A percentile compares a stretch with the other conserved stretches of the same genome.
phyloP scores from a whole-genome alignment of 2,797 vertebrate species.

The Picus viridis region DNA sequence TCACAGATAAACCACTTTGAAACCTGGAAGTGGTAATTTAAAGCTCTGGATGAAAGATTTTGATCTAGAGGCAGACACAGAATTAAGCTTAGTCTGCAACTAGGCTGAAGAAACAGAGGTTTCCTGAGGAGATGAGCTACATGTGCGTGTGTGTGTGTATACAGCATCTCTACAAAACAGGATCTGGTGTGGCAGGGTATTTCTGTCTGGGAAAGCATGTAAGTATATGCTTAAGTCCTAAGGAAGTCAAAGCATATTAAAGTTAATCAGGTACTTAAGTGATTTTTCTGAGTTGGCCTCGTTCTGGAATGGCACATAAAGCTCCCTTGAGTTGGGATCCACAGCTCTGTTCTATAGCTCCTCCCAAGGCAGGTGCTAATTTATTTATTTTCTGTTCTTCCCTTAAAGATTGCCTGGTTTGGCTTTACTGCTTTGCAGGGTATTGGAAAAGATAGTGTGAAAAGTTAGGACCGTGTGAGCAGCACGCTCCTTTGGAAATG shows the following conservation, averaged over 20 bases:
- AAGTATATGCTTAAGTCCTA: conserved; percentile 3
- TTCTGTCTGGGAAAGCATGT: neutral
- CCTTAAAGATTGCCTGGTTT: neutral
- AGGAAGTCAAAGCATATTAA: conserved; percentile 15
- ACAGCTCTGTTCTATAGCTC: neutral
- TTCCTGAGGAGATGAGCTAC: neutral
- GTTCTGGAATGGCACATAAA: neutral
- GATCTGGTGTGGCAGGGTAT: conserved; percentile 37
- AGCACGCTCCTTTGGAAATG: conserved; percentile 1
- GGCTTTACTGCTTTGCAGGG: neutral
- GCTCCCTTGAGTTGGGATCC: neutral
- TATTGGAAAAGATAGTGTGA: neutral
- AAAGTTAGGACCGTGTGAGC: neutral
- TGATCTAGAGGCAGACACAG: neutral
- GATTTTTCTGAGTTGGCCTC: conserved; percentile 34
- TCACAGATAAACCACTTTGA: neutral
- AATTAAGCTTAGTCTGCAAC: neutral
- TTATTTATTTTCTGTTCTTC: conserved; percentile 4
- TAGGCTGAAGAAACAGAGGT: neutral
- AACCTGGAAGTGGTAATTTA: neutral
- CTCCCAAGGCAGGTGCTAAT: neutral
- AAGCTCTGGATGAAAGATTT: neutral
- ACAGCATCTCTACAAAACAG: neutral
- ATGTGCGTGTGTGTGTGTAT: accelerated
- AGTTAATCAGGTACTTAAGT: conserved; percentile 54